Evolutionary conservation across 2,888 invertebrate species (phyloP).

Genomic region (Theodoxus fluviatilis): DNA sequence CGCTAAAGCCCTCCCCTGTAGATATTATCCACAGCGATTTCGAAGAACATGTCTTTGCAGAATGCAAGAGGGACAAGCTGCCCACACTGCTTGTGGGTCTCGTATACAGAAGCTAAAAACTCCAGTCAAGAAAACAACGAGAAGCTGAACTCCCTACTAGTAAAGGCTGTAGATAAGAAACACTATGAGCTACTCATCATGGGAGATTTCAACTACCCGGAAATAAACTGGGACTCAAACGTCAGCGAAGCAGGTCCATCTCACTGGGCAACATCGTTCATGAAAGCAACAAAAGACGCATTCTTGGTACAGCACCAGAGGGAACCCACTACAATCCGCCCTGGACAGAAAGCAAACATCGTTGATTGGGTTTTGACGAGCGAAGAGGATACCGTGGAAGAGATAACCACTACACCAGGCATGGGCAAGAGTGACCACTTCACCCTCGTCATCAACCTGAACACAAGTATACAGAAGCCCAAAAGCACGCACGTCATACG

Average conservation of each 20-base stretch:
- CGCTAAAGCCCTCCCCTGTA: slow-evolving; percentile 5
- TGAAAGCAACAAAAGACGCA: slow-evolving; percentile 14
- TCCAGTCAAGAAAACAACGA: slow-evolving; percentile 4
- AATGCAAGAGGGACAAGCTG: not conserved
- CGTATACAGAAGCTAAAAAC: slow-evolving; percentile 4
- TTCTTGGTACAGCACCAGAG: too few species aligned
- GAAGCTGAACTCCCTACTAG: not conserved
- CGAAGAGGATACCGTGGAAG: not conserved
- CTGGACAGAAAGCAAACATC: not conserved
- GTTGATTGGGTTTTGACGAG: slow-evolving; percentile 13
- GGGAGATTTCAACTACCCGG: slow-evolving; percentile 18
- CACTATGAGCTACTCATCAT: not conserved
- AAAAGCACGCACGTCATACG: too few species aligned
- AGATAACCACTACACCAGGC: not conserved
- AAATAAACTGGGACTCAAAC: not conserved
- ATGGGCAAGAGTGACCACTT: slow-evolving; percentile 20
- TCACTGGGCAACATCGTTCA: not conserved
- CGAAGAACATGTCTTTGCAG: not conserved
- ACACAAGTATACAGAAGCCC: too few species aligned
- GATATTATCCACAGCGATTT: not conserved
- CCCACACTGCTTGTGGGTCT: slow-evolving; percentile 14
- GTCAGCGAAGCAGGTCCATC: not conserved
- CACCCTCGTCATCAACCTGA: slow-evolving; percentile 7
- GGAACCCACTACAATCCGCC: slow-evolving; percentile 2
- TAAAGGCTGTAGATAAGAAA: not conserved